These are phyloP conservation scores for Hipposideros larvatus DNA, from an alignment of 2,797 vertebrate species.

Conservation along the genomic window DNA sequence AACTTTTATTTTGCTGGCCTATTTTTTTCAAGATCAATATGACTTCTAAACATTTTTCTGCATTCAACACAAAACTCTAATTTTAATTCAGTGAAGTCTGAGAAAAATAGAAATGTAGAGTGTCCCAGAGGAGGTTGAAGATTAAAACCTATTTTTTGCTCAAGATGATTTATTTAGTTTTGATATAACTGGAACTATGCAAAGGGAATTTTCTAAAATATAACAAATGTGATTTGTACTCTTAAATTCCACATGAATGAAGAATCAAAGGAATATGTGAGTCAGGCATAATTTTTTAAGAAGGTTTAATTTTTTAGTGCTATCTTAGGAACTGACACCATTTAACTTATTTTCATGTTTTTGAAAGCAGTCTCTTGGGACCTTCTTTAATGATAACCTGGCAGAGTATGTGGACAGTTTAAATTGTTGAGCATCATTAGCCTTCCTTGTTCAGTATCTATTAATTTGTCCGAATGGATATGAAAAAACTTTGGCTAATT, in stretches of 20 bases:
- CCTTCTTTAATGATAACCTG: background rate
- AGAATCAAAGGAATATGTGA: slow-evolving; percentile 72
- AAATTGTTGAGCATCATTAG: background rate
- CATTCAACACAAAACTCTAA: slow-evolving; percentile 42
- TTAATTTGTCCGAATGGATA: background rate
- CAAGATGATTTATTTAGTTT: slow-evolving; percentile 78
- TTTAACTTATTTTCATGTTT: slow-evolving; percentile 67
- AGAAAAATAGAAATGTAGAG: slow-evolving; percentile 57
- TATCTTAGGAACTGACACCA: slow-evolving; percentile 45
- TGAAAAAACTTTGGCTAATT: background rate
- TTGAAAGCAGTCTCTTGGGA: slow-evolving; percentile 21
- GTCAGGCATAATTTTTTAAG: slow-evolving; percentile 76
- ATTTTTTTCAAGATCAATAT: slow-evolving; percentile 36
- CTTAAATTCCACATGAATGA: slow-evolving; percentile 79
- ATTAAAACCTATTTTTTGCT: slow-evolving; percentile 74
- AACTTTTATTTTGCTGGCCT: slow-evolving; percentile 28
- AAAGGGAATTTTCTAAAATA: slow-evolving; percentile 72
- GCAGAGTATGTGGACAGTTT: background rate
- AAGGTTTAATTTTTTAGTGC: slow-evolving; percentile 59
- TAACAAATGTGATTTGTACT: slow-evolving; percentile 71
- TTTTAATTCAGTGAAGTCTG: slow-evolving; percentile 71
- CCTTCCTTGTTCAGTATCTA: background rate
- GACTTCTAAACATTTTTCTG: slow-evolving; percentile 62
- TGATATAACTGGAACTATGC: slow-evolving; percentile 67
- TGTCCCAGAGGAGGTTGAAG: slow-evolving; percentile 63